Conservation (phyloP, 2,888 invertebrate species). For the Poecilus cupreus region DNA sequence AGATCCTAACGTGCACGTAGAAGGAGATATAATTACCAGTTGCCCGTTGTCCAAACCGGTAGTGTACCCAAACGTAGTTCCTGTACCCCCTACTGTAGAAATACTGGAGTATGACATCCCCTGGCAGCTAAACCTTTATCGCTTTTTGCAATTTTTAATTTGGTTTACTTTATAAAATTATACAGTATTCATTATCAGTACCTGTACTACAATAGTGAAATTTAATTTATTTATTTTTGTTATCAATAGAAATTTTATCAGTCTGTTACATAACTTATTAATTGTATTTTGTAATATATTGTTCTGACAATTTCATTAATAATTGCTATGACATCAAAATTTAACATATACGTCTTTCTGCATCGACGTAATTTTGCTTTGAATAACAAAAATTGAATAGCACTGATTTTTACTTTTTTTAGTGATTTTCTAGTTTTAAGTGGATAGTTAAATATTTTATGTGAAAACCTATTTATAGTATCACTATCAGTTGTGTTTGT, state of each 20-base stretch:
- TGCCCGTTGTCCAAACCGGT: conserved; percentile 76
- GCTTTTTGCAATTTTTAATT: conserved; percentile 76
- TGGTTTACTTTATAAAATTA: conserved; percentile 77
- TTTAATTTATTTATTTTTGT: not conserved
- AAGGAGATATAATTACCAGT: conserved; percentile 76
- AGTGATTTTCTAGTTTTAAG: not conserved
- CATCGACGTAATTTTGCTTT: not conserved
- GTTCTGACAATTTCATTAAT: not conserved
- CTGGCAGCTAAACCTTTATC: conserved; percentile 74
- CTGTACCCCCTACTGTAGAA: conserved; percentile 66
- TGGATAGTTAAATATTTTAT: not conserved
- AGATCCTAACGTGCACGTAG: conserved; percentile 64
- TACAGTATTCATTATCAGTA: not conserved
- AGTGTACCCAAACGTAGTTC: conserved; percentile 76
- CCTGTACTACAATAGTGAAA: not conserved
- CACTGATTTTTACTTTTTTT: conserved; percentile 11
- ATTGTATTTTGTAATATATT: not conserved
- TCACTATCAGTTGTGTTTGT: not conserved
- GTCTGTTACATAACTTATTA: not conserved
- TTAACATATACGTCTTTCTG: not conserved
- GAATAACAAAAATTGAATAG: not conserved
- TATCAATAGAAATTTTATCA: not conserved
- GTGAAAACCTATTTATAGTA: not conserved
- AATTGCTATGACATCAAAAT: not conserved
- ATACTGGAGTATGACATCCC: conserved; percentile 59